phyloP scores from a whole-genome alignment of 2,888 invertebrate genomes.

The Leptura quadrifasciata region DNA sequence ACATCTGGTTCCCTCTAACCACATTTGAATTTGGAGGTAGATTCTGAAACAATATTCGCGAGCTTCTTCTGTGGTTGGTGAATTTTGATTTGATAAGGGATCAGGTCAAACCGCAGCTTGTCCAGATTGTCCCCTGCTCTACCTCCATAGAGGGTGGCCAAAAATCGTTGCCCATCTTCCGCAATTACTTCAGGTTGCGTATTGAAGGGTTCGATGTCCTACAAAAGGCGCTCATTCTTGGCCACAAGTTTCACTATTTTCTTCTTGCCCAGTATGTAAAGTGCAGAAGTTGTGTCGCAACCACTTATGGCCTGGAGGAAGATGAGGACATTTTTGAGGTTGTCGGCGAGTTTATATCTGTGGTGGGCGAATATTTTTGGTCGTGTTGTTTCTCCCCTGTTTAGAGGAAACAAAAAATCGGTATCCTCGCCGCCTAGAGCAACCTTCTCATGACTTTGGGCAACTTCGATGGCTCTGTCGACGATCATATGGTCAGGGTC shows the following conservation, averaged over 20 bases:
- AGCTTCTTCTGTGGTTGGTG: background rate
- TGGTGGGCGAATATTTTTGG: background rate
- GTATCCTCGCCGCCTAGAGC: background rate
- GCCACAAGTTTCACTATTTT: too few species aligned
- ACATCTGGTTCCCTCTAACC: slow-evolving; percentile 5
- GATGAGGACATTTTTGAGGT: background rate
- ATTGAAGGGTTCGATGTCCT: slow-evolving; percentile 12
- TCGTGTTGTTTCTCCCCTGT: too few species aligned
- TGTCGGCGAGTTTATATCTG: background rate
- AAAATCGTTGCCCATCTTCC: slow-evolving; percentile 4
- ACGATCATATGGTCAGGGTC: too few species aligned
- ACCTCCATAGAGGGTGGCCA: slow-evolving; percentile 13
- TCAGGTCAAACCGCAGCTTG: background rate
- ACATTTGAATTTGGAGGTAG: slow-evolving; percentile 13
- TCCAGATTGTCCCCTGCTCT: too few species aligned
- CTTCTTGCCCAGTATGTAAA: too few species aligned
- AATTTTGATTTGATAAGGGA: background rate
- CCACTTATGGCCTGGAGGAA: slow-evolving; percentile 15
- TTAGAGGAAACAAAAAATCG: background rate
- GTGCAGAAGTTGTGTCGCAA: slow-evolving; percentile 2
- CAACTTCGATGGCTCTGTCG: too few species aligned
- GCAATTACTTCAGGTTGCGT: slow-evolving; percentile 7
- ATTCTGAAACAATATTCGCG: too few species aligned
- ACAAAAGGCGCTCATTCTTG: slow-evolving; percentile 2
- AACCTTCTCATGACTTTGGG: background rate